Conservation (phyloP, 2,797 vertebrate species). For the Pipistrellus pipistrellus region DNA sequence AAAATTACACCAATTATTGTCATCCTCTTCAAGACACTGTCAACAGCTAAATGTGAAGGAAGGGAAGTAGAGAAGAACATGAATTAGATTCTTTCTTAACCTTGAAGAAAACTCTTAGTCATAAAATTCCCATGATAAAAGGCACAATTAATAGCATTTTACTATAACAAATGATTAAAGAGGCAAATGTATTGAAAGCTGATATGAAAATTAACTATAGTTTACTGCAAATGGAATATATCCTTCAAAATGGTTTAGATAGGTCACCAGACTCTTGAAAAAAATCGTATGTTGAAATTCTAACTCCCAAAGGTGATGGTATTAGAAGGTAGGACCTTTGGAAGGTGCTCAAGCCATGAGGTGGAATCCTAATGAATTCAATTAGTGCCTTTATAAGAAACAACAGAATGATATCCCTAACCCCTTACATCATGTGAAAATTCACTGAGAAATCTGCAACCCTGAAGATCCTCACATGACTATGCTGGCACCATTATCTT, state of each 20-base stretch:
- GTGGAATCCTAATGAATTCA: background rate
- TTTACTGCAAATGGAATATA: conserved; percentile 14
- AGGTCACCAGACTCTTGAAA: background rate
- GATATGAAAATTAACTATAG: conserved; percentile 41
- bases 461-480: background rate
- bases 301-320: background rate
- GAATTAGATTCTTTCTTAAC: conserved; percentile 54
- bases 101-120: conserved; percentile 44
- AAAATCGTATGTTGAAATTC: background rate
- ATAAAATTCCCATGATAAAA: conserved; percentile 59
- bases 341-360: background rate
- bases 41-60: conserved; percentile 91
- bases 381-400: background rate
- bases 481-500: background rate
- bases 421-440: background rate
- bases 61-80: conserved; percentile 46
- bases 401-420: background rate
- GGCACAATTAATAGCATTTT: conserved; percentile 10
- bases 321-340: background rate
- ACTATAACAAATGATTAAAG: conserved; percentile 50
- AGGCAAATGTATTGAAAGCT: conserved; percentile 13
- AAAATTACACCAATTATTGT: conserved; percentile 99
- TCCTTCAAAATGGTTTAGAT: conserved; percentile 40
- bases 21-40: conserved; percentile 99
- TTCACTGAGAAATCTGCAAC: background rate